phyloP scores from a whole-genome alignment of 2,113 vertebrate species.

The Antechinus flavipes region DNA sequence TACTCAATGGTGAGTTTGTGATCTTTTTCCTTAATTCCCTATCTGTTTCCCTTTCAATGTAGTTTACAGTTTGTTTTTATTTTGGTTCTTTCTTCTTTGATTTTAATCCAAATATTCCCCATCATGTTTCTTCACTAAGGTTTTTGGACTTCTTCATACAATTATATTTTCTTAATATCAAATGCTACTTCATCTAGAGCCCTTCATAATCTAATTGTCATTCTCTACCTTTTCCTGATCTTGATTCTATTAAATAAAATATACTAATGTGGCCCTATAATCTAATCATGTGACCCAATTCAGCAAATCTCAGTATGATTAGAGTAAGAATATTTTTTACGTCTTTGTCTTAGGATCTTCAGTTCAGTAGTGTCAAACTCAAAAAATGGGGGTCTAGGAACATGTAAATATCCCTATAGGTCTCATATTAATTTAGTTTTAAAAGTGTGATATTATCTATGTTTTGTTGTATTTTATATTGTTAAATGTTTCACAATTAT shows the following conservation, averaged over 20 bases:
- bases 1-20: not conserved
- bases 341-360: not conserved
- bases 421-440: not conserved
- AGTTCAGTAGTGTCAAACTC: not conserved
- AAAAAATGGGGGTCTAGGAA: not conserved
- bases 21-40: not conserved
- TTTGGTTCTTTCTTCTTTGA: not conserved
- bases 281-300: not conserved
- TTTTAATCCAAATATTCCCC: not conserved
- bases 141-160: not conserved
- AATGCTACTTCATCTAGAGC: not conserved
- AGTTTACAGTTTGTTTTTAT: not conserved
- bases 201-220: not conserved
- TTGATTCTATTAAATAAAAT: not conserved
- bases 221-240: not conserved
- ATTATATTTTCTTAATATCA: not conserved
- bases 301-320: not conserved
- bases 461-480: not conserved
- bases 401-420: not conserved
- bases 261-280: not conserved
- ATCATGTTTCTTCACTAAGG: not conserved
- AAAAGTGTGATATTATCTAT: not conserved
- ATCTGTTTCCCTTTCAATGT: not conserved
- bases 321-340: not conserved
- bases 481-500: not conserved